These are phyloP conservation scores for Corythornis vintsioides DNA, from an alignment of 2,113 vertebrate genomes.

Conservation along the genomic window DNA sequence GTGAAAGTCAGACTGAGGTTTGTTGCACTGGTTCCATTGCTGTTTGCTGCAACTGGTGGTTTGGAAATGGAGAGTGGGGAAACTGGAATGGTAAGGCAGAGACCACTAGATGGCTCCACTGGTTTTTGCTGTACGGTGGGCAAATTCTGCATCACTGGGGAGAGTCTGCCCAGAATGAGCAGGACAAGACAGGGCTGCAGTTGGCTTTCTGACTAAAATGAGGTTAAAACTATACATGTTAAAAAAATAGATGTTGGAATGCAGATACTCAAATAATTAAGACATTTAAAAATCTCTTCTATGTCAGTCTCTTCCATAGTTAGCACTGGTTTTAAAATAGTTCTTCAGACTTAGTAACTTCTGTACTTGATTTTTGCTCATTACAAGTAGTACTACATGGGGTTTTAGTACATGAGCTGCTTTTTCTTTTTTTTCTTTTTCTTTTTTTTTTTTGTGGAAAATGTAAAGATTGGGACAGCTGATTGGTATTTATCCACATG, in stretches of 20 bases:
- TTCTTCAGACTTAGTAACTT: neutral
- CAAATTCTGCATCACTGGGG: neutral
- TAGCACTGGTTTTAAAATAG: neutral
- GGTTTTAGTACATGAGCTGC: neutral
- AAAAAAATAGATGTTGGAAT: neutral
- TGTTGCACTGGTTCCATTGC: neutral
- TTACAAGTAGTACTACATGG: neutral
- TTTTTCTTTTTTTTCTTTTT: too few species aligned
- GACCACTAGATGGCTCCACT: conserved; percentile 59
- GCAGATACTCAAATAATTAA: neutral
- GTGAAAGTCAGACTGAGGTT: neutral
- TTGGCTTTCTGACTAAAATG: neutral
- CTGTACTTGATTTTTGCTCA: neutral
- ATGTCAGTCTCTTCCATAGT: neutral
- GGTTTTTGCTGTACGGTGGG: neutral
- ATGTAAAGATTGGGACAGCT: neutral
- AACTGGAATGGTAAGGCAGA: neutral
- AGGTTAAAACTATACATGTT: neutral
- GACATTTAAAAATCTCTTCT: neutral
- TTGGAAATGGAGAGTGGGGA: neutral
- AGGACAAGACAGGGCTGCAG: neutral
- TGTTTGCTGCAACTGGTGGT: neutral
- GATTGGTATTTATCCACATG: neutral
- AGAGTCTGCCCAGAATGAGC: neutral
- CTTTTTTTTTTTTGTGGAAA: neutral